Percentiles rank a stretch among this genome's conserved stretches.
phyloP scores from a whole-genome alignment of 1,140 invertebrate genomes.

The Diprion similis region DNA sequence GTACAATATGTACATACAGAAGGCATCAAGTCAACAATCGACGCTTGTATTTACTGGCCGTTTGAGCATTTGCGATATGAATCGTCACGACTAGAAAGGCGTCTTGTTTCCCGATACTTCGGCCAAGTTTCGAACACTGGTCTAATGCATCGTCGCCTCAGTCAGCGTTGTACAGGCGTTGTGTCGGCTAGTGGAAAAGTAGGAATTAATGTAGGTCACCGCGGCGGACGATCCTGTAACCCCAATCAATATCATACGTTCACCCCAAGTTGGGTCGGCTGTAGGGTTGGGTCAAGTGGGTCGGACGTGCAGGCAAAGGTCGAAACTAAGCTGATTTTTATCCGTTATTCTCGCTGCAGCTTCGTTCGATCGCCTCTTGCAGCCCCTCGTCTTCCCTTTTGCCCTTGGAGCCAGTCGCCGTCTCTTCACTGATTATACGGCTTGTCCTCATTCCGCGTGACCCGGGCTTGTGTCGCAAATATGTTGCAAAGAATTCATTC shows the following conservation, averaged over 20 bases:
- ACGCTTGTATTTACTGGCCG: no score
- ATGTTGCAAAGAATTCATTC: no score
- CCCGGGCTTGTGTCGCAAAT: no score
- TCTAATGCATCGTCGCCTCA: background rate
- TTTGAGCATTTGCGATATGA: no score
- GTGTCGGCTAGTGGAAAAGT: background rate
- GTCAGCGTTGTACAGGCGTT: background rate
- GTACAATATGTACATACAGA: no score
- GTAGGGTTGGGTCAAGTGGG: background rate
- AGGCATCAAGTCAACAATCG: no score
- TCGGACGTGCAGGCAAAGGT: conserved; percentile 4
- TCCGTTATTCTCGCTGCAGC: background rate
- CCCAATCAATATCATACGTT: conserved; percentile 4
- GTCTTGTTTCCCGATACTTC: background rate
- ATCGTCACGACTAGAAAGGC: no score
- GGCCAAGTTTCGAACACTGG: background rate
- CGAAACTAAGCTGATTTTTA: background rate
- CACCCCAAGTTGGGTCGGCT: conserved; percentile 1
- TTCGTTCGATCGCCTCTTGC: no score
- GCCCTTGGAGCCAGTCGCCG: no score
- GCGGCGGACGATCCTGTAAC: conserved; percentile 4
- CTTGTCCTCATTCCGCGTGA: no score
- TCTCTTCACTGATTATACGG: no score
- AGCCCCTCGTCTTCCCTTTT: no score
- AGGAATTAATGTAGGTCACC: conserved; percentile 1